A percentile compares a stretch with the other conserved stretches of the same genome.
phyloP scores from a whole-genome alignment of 2,113 vertebrate genomes.

The Corythornis vintsioides region DNA sequence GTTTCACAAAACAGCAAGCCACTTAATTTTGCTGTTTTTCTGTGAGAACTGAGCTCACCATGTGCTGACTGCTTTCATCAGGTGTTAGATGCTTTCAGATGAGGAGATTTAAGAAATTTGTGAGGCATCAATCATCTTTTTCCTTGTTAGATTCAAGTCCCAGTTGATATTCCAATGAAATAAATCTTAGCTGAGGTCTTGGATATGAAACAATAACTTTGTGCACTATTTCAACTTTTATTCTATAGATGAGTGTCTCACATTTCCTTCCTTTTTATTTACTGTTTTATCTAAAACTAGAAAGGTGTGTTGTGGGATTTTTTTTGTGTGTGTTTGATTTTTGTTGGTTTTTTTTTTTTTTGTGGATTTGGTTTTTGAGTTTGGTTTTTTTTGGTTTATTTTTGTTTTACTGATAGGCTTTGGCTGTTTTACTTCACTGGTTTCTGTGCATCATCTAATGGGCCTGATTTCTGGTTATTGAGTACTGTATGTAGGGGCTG shows the following conservation, averaged over 20 bases:
- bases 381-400: not conserved
- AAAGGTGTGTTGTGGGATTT: rapidly evolving
- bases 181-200: not conserved
- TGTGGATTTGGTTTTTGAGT: not conserved
- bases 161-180: not conserved
- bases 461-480: not conserved
- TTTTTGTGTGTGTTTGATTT: not conserved
- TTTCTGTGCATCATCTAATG: not conserved
- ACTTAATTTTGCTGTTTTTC: not conserved
- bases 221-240: not conserved
- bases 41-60: not conserved
- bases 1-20: not conserved
- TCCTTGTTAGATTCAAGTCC: not conserved
- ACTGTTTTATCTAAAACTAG: not conserved
- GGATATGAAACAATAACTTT: not conserved
- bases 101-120: not conserved
- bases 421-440: not conserved
- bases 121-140: not conserved
- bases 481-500: not conserved
- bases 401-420: not conserved
- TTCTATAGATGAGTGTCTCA: not conserved
- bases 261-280: not conserved
- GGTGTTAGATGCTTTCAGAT: not conserved
- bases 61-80: not conserved
- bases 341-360: no score